Conservation (phyloP, 2,113 vertebrate genomes). For the Nycticryphes semicollaris region DNA sequence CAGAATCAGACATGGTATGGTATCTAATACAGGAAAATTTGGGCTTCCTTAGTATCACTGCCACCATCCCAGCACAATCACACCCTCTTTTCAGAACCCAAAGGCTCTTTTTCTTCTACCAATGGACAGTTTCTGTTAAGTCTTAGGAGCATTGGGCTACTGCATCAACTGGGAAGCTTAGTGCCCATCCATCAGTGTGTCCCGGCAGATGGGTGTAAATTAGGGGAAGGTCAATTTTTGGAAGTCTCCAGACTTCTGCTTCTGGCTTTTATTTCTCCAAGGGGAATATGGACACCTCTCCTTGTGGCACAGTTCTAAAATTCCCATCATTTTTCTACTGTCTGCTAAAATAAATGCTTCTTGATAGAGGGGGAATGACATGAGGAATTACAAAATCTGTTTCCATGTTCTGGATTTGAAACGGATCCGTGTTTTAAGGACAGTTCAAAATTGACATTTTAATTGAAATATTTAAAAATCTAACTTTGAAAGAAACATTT, state of each 20-base stretch:
- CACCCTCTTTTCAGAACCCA: not conserved
- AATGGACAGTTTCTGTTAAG: not conserved
- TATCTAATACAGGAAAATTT: not conserved
- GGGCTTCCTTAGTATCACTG: not conserved
- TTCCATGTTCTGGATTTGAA: not conserved
- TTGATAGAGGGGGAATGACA: not conserved
- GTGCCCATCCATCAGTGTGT: not conserved
- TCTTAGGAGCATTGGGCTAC: not conserved
- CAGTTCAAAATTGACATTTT: not conserved
- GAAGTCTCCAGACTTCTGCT: not conserved
- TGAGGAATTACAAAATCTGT: not conserved
- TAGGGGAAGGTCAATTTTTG: not conserved
- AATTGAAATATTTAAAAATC: not conserved
- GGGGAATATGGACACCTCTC: not conserved
- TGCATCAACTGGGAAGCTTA: not conserved
- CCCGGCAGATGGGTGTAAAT: not conserved
- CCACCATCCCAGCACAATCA: not conserved
- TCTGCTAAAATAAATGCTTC: not conserved
- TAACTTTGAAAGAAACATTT: not conserved
- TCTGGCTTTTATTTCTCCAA: not conserved
- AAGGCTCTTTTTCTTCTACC: not conserved
- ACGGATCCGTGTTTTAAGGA: not conserved
- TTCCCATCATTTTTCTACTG: not conserved
- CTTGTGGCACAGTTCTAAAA: not conserved
- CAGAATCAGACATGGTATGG: not conserved